phyloP scores from a whole-genome alignment of 2,797 vertebrate species.

The Pseudopleuronectes americanus region DNA sequence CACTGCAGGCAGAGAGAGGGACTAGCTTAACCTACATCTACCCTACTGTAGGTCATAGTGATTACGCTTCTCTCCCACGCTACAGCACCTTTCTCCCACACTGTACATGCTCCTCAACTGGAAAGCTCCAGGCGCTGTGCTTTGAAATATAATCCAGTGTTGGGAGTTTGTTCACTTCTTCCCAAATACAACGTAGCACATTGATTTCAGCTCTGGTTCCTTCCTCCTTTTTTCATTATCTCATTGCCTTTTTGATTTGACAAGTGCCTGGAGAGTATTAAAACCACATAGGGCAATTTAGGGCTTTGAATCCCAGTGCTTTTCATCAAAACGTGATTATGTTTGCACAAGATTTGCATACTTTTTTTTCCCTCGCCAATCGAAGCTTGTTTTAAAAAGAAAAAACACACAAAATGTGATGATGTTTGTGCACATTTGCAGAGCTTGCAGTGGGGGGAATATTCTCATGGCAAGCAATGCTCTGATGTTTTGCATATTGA shows the following conservation, averaged over 20 bases:
- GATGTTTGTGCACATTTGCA: conserved; percentile 75
- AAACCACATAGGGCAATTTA: conserved; percentile 56
- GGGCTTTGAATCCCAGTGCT: conserved; percentile 47
- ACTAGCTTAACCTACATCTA: conserved; percentile 79
- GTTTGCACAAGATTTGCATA: conserved; percentile 70
- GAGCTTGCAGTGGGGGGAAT: conserved; percentile 74
- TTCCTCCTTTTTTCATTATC: conserved; percentile 7
- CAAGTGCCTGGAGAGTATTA: conserved; percentile 64
- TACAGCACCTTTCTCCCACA: conserved; percentile 71
- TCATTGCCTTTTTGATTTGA: conserved; percentile 55
- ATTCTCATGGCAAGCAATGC: conserved; percentile 73
- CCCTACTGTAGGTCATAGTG: conserved; percentile 77
- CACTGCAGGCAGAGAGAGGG: conserved; percentile 59
- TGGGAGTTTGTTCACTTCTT: conserved; percentile 67
- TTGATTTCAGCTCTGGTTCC: conserved; percentile 66
- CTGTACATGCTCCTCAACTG: conserved; percentile 47
- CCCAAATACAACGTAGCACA: conserved; percentile 67
- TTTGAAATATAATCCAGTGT: conserved; percentile 76
- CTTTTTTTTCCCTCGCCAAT: conserved; percentile 41
- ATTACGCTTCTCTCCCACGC: conserved; percentile 75
- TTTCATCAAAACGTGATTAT: conserved; percentile 73
- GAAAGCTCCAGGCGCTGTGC: conserved; percentile 63
- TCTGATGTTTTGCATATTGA: conserved; percentile 83
- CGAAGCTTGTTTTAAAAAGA: conserved; percentile 42
- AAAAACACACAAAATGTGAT: conserved; percentile 40